A percentile compares a stretch with the other conserved stretches of the same genome.
Conservation (phyloP, 1,140 invertebrate species). For the Coptotermes formosanus region DNA sequence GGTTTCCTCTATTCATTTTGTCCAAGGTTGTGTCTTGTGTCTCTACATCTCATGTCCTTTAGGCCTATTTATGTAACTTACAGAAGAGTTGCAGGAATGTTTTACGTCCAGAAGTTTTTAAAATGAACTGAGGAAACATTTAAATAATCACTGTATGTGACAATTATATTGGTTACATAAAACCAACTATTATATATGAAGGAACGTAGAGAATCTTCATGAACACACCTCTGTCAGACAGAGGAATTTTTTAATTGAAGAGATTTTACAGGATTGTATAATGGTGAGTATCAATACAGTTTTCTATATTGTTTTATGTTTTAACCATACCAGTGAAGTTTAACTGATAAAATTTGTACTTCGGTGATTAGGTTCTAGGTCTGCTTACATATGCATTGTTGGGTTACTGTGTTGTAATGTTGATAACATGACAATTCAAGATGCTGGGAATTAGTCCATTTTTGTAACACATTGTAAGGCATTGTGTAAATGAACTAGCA, state of each 20-base stretch:
- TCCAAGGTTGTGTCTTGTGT: background rate
- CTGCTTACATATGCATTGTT: background rate
- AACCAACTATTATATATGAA: background rate
- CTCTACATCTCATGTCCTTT: background rate
- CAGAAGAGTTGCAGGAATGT: background rate
- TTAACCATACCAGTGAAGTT: background rate
- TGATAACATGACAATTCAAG: too few species aligned
- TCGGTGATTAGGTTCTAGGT: background rate
- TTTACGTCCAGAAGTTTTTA: constrained; percentile 17
- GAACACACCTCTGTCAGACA: background rate
- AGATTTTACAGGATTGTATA: background rate
- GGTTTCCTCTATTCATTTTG: constrained; percentile 1
- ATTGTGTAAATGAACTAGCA: background rate
- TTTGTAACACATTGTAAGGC: background rate
- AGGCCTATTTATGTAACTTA: background rate
- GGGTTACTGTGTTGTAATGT: background rate
- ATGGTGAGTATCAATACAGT: background rate
- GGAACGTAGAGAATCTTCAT: background rate
- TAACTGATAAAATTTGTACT: background rate
- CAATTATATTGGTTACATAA: background rate
- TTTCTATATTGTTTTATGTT: background rate
- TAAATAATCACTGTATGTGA: background rate
- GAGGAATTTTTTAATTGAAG: background rate
- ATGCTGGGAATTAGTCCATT: background rate
- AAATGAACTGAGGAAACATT: constrained; percentile 19